Evolutionary conservation across 2,888 invertebrate genomes (phyloP).

Genomic region (Chrysina gloriosa): DNA sequence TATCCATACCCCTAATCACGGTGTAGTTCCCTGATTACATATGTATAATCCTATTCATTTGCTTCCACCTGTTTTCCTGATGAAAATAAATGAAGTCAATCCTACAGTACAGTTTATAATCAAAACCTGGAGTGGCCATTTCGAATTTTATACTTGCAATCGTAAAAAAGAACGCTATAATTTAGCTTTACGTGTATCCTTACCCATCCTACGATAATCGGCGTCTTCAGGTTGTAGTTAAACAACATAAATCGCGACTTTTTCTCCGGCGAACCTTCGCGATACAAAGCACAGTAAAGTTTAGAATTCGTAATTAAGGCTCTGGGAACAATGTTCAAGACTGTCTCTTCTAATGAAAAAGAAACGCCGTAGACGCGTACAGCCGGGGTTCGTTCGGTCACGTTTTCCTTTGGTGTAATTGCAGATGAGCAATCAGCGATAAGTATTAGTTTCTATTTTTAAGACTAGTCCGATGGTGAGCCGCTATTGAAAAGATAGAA

Average conservation of each 20-base stretch:
- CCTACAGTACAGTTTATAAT: no score
- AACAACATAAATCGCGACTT: slow-evolving; percentile 2
- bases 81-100: no score
- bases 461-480: not conserved
- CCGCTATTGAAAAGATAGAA: not conserved
- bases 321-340: not conserved
- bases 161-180: no score
- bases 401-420: slow-evolving; percentile 25
- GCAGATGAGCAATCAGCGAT: slow-evolving; percentile 34
- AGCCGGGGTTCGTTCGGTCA: not conserved
- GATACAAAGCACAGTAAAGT: not conserved
- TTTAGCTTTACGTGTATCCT: no score
- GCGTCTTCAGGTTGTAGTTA: no score
- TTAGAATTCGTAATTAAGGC: slow-evolving; percentile 9
- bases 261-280: not conserved
- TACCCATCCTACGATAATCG: no score
- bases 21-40: no score
- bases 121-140: no score
- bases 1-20: no score
- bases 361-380: slow-evolving; percentile 4
- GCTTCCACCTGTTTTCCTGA: no score
- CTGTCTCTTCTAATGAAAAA: slow-evolving; percentile 8
- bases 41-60: no score
- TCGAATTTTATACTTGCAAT: no score
- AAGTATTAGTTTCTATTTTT: slow-evolving; percentile 33